phyloP scores from a whole-genome alignment of 1,140 invertebrate species.

The Penaeus vannamei region DNA sequence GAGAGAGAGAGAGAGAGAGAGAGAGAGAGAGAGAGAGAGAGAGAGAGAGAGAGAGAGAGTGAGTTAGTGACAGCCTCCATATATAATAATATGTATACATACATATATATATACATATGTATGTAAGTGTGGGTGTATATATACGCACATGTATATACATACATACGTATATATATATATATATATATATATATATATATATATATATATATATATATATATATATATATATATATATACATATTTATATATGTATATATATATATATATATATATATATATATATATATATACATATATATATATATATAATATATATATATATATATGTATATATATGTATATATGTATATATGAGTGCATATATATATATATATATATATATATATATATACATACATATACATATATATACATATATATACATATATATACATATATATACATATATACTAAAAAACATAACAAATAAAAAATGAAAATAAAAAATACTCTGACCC shows the following conservation, averaged over 20 bases:
- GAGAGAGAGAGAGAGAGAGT: no score
- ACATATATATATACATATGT: neutral
- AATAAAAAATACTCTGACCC: no score
- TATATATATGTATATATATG: slow-evolving; percentile 5
- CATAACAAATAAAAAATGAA: no score
- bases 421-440: slow-evolving; percentile 5
- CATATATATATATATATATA: no score
- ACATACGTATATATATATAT: neutral
- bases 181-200: neutral
- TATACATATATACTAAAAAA: neutral
- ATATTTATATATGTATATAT: slow-evolving; percentile 5
- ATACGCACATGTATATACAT: neutral
- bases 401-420: slow-evolving; percentile 18
- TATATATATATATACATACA: no score
- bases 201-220: neutral
- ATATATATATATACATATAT: neutral
- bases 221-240: neutral
- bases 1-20: no score
- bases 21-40: no score
- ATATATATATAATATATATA: neutral
- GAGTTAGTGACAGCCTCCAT: no score
- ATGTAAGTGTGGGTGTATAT: neutral
- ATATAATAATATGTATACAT: neutral
- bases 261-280: slow-evolving; percentile 12
- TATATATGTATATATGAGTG: no score